phyloP scores from a whole-genome alignment of 2,797 vertebrate genomes.

The Eulemur albifrons region DNA sequence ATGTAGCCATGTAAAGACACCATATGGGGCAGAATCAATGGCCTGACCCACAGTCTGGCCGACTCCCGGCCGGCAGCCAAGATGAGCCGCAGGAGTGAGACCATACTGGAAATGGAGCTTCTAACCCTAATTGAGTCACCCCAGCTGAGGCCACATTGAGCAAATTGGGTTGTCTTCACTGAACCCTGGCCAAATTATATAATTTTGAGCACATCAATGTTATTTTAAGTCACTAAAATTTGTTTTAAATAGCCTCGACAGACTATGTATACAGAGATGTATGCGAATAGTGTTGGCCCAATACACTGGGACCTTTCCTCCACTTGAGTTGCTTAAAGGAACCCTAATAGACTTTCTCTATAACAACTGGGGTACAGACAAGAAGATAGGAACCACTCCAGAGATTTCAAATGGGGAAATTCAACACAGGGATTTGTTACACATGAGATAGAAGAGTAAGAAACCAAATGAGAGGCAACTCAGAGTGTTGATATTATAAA shows the following conservation, averaged over 20 bases:
- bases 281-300: not conserved
- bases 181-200: not conserved
- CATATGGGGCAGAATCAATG: not conserved
- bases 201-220: not conserved
- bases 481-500: not conserved
- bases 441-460: not conserved
- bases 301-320: not conserved
- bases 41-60: not conserved
- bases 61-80: not conserved
- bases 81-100: not conserved
- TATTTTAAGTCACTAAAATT: not conserved
- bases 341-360: not conserved
- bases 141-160: accelerated
- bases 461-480: not conserved
- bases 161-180: not conserved
- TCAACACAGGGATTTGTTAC: not conserved
- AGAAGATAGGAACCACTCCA: not conserved
- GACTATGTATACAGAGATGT: not conserved
- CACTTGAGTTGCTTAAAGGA: not conserved
- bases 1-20: not conserved
- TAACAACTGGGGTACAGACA: not conserved
- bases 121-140: not conserved
- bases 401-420: not conserved
- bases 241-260: not conserved
- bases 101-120: not conserved